Base-by-base conservation (phyloP, 2,113 vertebrate species). In the Potamarius usumacintae region DNA sequence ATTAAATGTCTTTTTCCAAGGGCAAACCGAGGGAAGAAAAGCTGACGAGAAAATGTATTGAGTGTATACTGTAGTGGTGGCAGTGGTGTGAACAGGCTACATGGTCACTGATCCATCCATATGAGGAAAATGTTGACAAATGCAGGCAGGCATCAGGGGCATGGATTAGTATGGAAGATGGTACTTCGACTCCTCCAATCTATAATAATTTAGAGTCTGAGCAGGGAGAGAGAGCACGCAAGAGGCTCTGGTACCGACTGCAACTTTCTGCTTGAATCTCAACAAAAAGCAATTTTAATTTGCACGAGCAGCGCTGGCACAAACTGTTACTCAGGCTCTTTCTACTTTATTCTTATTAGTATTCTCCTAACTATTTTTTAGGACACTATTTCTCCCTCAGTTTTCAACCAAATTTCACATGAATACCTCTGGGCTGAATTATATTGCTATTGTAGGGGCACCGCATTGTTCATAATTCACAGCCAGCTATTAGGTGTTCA, bases 121-220 rank as follows among this genome's bases (percentile, higher is more conserved):
- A 72, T 53, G 57, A 88, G 71, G 55, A 55, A 72, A 5, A 77
- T 50, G 17, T 15, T 86, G 60, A 79, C 48, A 52, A 86, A 67
- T 11, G 8, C 12, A 80, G 27, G 42, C 20, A 67, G 85, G 63
- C 77, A 69, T 48, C 20, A 17, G 7, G 62, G 52, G 30, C 48
- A 20, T 79, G 34, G 57, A 86, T 86, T 69, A 86, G 77, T 79
- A 80, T 80, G 62, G 62, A 18, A 80, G 85, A 69, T 12, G 30
- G 62, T 20, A 30, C 30, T 50, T 34, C 17, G 34, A 69, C n/a
- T 71, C 27, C 88, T 93, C 93, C 92, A 90, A 92, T 89, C 12
- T 30, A 87, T 78, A 82, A 87, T 87, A 82, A 87, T 84, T 87
- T 87, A 87, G 20, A 84, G 80, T 83, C 55, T 11, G 69, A 76